A percentile compares a stretch with the other conserved stretches of the same genome.
Evolutionary conservation across 2,113 vertebrate species (phyloP).

Genomic region (Chinchilla lanigera): DNA sequence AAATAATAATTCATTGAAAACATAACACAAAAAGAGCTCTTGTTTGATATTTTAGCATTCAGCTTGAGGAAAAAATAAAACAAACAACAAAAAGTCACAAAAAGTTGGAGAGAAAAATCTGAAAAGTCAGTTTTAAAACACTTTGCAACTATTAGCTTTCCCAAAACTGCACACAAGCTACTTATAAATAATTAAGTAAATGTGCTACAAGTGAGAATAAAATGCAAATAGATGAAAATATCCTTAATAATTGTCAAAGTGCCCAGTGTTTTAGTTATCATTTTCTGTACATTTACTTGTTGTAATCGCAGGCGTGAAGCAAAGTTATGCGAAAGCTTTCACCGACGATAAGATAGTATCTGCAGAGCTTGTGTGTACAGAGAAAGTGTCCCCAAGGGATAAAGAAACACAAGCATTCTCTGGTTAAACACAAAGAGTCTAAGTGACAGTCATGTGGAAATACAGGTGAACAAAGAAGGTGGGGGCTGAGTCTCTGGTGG

Average conservation of each 20-base stretch:
- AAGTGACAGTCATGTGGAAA: not conserved
- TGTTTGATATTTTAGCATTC: not conserved
- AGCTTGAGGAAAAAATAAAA: not conserved
- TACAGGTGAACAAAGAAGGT: no score
- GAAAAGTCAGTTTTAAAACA: not conserved
- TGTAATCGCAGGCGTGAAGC: not conserved
- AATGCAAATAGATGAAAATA: not conserved
- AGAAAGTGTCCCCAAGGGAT: not conserved
- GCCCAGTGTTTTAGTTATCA: not conserved
- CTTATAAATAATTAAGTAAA: not conserved
- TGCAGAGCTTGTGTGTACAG: not conserved
- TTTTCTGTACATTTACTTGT: not conserved
- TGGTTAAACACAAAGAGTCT: not conserved
- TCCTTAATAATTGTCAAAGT: not conserved
- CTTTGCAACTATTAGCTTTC: constrained; percentile 14
- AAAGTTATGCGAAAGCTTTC: not conserved
- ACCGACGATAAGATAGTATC: not conserved
- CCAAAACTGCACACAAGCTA: not conserved
- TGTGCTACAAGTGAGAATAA: not conserved
- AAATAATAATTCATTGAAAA: not conserved
- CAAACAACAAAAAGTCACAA: not conserved
- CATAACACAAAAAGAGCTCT: not conserved
- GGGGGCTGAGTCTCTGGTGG: no score
- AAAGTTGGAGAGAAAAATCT: not conserved
- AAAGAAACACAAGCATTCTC: not conserved